Percentiles rank a stretch among this genome's conserved stretches.
phyloP scores from a whole-genome alignment of 2,797 vertebrate species.

The Carduelis carduelis region DNA sequence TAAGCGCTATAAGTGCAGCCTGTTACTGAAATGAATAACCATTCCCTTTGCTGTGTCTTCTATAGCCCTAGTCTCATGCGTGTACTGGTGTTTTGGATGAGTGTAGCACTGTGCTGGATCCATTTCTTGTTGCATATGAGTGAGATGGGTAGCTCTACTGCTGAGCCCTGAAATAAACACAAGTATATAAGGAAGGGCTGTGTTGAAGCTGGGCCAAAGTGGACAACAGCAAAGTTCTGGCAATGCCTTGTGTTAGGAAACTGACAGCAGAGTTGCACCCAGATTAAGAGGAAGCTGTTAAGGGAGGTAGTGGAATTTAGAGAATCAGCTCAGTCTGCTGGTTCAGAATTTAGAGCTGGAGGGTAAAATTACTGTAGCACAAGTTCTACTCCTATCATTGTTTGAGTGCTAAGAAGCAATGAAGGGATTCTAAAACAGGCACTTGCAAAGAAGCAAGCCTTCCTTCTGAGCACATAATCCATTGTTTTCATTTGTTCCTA shows the following conservation, averaged over 20 bases:
- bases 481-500: not conserved
- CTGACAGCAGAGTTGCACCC: not conserved
- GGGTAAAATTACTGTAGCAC: not conserved
- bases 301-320: not conserved
- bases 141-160: not conserved
- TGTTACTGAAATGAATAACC: not conserved
- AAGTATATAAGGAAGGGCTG: not conserved
- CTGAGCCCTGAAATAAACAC: not conserved
- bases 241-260: not conserved
- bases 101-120: not conserved
- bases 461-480: not conserved
- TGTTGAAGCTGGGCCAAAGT: not conserved
- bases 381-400: not conserved
- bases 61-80: not conserved
- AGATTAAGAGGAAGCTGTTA: not conserved
- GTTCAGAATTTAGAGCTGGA: not conserved
- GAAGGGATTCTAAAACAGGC: not conserved
- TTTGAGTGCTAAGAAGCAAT: not conserved
- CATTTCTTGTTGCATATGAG: not conserved
- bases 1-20: not conserved
- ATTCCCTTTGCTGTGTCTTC: not conserved
- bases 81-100: accelerated
- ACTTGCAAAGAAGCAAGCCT: not conserved
- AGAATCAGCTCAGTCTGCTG: not conserved
- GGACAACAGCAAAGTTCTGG: not conserved